Evolutionary conservation across 1,140 invertebrate species (phyloP).

Genomic region (Sipha flava): DNA sequence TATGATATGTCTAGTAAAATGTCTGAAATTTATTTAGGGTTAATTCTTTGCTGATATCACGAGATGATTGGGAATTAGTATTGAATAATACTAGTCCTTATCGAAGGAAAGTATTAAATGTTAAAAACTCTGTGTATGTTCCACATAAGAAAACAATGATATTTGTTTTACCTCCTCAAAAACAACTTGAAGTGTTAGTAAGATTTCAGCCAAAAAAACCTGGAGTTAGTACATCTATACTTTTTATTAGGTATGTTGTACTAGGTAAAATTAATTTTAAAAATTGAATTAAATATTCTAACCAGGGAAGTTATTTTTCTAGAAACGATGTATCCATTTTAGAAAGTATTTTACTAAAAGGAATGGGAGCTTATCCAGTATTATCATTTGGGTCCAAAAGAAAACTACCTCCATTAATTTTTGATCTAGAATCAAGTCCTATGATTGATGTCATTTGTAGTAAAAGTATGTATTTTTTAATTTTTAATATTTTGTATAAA

Average conservation of each 20-base stretch:
- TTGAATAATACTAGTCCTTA: constrained; percentile 15
- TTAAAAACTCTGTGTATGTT: constrained; percentile 20
- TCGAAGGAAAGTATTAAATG: constrained; percentile 10
- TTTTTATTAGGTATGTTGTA: constrained; percentile 21
- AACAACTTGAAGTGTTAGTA: constrained; percentile 2
- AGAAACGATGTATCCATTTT: constrained; percentile 25
- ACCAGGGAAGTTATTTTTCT: too few relatives aligned
- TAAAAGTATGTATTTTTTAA: not conserved
- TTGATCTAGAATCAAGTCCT: constrained; percentile 23
- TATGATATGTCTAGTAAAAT: not conserved
- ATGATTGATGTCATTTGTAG: constrained; percentile 24
- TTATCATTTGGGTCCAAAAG: constrained; percentile 21
- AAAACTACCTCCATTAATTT: constrained; percentile 16
- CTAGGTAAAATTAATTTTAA: too few relatives aligned
- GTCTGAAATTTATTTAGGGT: not conserved
- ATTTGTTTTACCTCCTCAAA: constrained; percentile 10
- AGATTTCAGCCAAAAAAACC: constrained; percentile 28
- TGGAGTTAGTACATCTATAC: constrained; percentile 18
- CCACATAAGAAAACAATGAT: constrained; percentile 26
- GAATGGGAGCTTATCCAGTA: constrained; percentile 26
- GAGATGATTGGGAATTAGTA: constrained; percentile 23
- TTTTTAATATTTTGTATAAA: not conserved
- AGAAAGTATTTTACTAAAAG: constrained; percentile 21
- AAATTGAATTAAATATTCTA: too few relatives aligned
- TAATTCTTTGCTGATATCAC: constrained; percentile 1